Percentiles rank a stretch among this genome's conserved stretches.
These are phyloP conservation scores for Mico argentatus DNA, from an alignment of 2,797 vertebrate species.

Conservation along the genomic window DNA sequence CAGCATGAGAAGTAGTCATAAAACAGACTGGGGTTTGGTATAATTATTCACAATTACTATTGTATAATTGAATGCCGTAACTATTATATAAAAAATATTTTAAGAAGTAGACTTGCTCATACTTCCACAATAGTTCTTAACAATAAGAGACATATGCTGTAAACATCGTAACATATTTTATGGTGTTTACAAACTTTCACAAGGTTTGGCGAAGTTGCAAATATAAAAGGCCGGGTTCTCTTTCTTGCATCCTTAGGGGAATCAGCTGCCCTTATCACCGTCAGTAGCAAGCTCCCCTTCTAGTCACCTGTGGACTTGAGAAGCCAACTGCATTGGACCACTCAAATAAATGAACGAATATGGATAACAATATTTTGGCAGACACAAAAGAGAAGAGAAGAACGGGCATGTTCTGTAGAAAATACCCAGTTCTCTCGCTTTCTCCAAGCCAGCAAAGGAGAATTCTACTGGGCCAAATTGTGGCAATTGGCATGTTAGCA, in stretches of 20 bases:
- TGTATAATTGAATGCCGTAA: conserved; percentile 79
- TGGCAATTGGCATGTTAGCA: not conserved
- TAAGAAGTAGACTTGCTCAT: conserved; percentile 70
- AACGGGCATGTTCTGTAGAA: conserved; percentile 34
- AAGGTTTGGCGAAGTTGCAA: conserved; percentile 64
- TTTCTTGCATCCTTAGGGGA: not conserved
- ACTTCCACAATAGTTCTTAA: conserved; percentile 75
- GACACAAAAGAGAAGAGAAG: not conserved
- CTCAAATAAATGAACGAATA: conserved; percentile 48
- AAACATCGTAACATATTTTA: conserved; percentile 73
- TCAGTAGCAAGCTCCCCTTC: not conserved
- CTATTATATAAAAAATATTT: conserved; percentile 81
- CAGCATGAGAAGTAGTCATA: conserved; percentile 74
- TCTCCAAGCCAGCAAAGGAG: not conserved
- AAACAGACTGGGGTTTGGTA: conserved; percentile 79
- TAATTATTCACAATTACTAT: conserved; percentile 82
- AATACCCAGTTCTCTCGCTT: not conserved
- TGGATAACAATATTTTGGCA: not conserved
- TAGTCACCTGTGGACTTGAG: conserved; percentile 24
- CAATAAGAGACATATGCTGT: conserved; percentile 68
- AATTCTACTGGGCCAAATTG: not conserved
- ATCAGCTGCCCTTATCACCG: conserved; percentile 31
- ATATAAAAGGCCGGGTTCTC: conserved; percentile 39
- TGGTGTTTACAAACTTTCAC: conserved; percentile 65
- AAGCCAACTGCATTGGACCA: not conserved